Conservation (phyloP, 2,797 vertebrate species). For the Schizothorax lantsangensis region DNA sequence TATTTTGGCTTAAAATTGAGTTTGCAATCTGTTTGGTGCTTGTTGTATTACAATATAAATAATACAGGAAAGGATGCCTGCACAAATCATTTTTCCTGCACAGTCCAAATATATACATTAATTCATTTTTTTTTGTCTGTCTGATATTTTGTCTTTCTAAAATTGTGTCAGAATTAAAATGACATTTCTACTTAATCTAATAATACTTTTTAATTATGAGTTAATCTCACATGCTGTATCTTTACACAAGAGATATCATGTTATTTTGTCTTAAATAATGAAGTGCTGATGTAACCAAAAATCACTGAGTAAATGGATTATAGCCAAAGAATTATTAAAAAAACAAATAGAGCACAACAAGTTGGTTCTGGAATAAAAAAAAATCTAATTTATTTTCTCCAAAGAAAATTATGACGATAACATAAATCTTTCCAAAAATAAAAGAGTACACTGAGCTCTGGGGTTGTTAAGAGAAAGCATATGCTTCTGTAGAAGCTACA, state of each 20-base stretch:
- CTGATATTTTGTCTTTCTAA: background rate
- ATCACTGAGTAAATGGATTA: conserved; percentile 19
- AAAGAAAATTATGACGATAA: background rate
- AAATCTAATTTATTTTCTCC: background rate
- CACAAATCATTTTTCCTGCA: background rate
- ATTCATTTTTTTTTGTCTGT: background rate
- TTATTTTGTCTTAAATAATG: background rate
- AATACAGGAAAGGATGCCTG: background rate
- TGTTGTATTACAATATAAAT: conserved; percentile 1
- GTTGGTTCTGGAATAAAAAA: background rate
- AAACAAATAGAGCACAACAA: background rate
- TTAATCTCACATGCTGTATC: background rate
- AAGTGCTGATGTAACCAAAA: conserved; percentile 22
- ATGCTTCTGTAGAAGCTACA: background rate
- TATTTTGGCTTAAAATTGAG: background rate
- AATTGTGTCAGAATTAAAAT: conserved; percentile 30
- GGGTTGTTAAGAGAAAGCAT: background rate
- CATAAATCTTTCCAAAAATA: background rate
- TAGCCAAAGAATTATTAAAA: conserved; percentile 7
- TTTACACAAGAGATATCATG: background rate
- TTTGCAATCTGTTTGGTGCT: background rate
- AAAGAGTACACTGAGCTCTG: background rate
- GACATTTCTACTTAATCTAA: conserved; percentile 9
- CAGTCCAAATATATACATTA: background rate
- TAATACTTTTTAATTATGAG: conserved; percentile 6